phyloP scores from a whole-genome alignment of 2,888 invertebrate genomes.

The Dendrolimus houi region DNA sequence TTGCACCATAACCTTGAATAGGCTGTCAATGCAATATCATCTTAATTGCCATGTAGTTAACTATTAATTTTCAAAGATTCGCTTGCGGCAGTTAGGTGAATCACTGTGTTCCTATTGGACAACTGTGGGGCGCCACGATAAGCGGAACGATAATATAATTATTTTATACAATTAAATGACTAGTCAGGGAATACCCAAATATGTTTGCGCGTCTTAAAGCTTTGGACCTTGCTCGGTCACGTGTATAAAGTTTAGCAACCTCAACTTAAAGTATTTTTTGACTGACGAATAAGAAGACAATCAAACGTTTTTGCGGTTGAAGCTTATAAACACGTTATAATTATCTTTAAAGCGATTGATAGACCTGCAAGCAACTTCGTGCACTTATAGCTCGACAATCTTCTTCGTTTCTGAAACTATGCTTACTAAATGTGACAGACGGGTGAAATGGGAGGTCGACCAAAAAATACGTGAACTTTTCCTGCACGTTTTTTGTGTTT shows the following conservation, averaged over 20 bases:
- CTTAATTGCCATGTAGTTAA: slow-evolving; percentile 34
- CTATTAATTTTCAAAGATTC: slow-evolving; percentile 17
- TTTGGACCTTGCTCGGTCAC: background rate
- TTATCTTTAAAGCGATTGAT: too few species aligned
- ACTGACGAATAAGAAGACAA: too few species aligned
- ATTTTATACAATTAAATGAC: background rate
- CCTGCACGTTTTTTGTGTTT: too few species aligned
- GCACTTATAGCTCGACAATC: too few species aligned
- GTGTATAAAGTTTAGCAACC: background rate
- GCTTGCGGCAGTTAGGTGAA: slow-evolving; percentile 13
- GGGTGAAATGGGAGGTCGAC: too few species aligned
- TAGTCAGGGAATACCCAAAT: background rate
- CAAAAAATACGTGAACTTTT: too few species aligned
- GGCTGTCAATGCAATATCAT: slow-evolving; percentile 26
- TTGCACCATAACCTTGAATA: slow-evolving; percentile 13
- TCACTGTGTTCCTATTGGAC: slow-evolving; percentile 19
- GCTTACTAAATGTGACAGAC: too few species aligned
- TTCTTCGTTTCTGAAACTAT: too few species aligned
- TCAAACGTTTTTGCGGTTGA: too few species aligned
- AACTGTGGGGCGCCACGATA: slow-evolving; percentile 20
- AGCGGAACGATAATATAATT: slow-evolving; percentile 9
- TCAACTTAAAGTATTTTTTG: background rate
- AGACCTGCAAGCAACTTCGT: too few species aligned
- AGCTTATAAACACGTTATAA: too few species aligned
- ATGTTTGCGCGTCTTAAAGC: background rate